A percentile compares a stretch with the other conserved stretches of the same genome.
phyloP scores from a whole-genome alignment of 2,888 invertebrate species.

The Trichogramma dendrolimi region DNA sequence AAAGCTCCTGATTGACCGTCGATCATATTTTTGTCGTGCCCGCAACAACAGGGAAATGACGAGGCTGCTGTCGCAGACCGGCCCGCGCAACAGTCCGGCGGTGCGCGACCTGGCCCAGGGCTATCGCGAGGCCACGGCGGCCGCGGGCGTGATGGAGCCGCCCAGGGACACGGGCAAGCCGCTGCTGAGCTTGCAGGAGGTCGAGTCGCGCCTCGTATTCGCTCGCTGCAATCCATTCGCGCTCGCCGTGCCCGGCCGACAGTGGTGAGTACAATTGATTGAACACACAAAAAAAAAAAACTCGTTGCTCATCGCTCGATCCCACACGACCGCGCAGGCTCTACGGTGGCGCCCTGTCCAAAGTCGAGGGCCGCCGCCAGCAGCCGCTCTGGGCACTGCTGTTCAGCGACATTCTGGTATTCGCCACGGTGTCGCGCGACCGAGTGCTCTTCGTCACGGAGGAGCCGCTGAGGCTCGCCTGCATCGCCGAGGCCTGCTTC shows the following conservation, averaged over 20 bases:
- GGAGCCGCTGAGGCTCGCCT: constrained; percentile 74
- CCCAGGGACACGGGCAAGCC: constrained; percentile 75
- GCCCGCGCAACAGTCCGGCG: constrained; percentile 46
- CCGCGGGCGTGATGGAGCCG: constrained; percentile 81
- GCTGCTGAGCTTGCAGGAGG: constrained; percentile 74
- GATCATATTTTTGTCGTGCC: neutral
- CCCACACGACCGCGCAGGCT: constrained; percentile 53
- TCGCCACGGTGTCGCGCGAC: constrained; percentile 82
- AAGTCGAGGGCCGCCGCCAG: constrained; percentile 73
- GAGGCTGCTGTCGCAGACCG: constrained; percentile 45
- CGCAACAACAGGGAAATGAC: constrained; percentile 46
- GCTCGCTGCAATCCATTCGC: constrained; percentile 88
- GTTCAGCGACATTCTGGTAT: constrained; percentile 78
- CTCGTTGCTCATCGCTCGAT: neutral
- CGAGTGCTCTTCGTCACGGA: constrained; percentile 83
- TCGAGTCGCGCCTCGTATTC: constrained; percentile 83
- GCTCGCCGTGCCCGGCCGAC: constrained; percentile 75
- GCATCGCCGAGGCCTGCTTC: constrained; percentile 79
- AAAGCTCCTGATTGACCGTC: neutral
- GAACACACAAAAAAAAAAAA: neutral
- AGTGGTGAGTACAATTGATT: constrained; percentile 58
- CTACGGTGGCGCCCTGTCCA: constrained; percentile 78
- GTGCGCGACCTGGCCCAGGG: constrained; percentile 47
- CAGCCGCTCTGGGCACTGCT: constrained; percentile 82
- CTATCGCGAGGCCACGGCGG: constrained; percentile 79